Percentiles rank a stretch among this genome's conserved stretches.
Conservation (phyloP, 2,113 vertebrate genomes). For the Cavia aperea region DNA sequence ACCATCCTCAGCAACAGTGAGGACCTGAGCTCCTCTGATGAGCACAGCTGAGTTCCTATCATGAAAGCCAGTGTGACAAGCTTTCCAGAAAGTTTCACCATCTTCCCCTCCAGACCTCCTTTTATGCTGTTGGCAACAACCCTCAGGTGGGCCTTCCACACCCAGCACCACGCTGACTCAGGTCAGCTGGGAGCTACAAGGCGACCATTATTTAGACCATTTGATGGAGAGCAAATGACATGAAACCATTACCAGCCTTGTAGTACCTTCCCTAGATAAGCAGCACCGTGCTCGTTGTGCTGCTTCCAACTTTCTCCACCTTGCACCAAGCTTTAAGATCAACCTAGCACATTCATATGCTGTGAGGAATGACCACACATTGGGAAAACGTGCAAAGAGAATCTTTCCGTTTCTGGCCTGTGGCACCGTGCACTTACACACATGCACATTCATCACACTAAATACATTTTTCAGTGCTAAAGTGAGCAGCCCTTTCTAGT, state of each 20-base stretch:
- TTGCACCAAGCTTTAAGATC: not conserved
- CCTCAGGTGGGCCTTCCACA: not conserved
- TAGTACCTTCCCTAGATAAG: not conserved
- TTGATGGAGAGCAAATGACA: not conserved
- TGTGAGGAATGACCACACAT: not conserved
- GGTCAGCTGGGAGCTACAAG: not conserved
- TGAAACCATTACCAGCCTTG: not conserved
- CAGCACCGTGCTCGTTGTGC: not conserved
- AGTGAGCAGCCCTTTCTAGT: not conserved
- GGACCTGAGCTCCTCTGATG: not conserved
- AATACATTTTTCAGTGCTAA: not conserved
- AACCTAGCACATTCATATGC: not conserved
- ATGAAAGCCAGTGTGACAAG: not conserved
- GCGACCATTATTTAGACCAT: not conserved
- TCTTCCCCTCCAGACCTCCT: not conserved
- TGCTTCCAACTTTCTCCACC: not conserved
- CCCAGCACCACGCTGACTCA: not conserved
- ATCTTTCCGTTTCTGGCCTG: not conserved
- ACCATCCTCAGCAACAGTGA: not conserved
- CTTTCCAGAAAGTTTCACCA: not conserved
- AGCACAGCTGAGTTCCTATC: not conserved
- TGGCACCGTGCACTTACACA: not conserved
- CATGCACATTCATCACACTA: not conserved
- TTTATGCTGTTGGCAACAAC: not conserved
- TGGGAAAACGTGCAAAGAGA: not conserved